phyloP scores from a whole-genome alignment of 2,113 vertebrate genomes.

The Stictonetta naevosa region DNA sequence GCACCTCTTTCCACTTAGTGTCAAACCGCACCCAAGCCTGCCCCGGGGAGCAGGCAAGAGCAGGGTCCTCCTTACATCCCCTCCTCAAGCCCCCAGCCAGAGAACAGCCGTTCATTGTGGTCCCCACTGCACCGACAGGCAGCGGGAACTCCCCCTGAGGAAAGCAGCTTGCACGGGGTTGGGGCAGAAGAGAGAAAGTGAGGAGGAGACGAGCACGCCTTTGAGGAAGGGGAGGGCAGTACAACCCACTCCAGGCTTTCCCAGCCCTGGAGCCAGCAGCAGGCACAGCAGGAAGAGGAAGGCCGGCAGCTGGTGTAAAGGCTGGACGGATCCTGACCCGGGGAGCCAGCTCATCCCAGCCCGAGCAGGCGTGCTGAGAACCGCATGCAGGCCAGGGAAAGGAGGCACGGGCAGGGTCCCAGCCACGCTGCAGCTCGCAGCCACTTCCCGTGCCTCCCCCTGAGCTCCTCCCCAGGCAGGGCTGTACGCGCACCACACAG shows the following conservation, averaged over 20 bases:
- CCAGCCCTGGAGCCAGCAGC: background rate
- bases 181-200: conserved; percentile 13
- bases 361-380: conserved; percentile 32
- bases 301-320: background rate
- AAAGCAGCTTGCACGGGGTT: conserved; percentile 58
- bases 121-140: background rate
- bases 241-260: background rate
- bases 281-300: background rate
- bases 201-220: background rate
- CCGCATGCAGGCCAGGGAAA: background rate
- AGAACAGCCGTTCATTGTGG: conserved; percentile 52
- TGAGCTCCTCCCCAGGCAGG: background rate
- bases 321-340: conserved; percentile 6
- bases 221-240: background rate
- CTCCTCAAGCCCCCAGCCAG: conserved; percentile 49
- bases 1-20: background rate
- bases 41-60: background rate
- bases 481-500: background rate
- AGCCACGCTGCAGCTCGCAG: background rate
- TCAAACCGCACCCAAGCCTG: background rate
- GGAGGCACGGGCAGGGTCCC: background rate
- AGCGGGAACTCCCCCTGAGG: conserved; percentile 72
- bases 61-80: background rate
- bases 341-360: conserved; percentile 31
- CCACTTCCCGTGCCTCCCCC: background rate